Conservation (phyloP, 2,797 vertebrate genomes). For the Diplodus sargus region DNA sequence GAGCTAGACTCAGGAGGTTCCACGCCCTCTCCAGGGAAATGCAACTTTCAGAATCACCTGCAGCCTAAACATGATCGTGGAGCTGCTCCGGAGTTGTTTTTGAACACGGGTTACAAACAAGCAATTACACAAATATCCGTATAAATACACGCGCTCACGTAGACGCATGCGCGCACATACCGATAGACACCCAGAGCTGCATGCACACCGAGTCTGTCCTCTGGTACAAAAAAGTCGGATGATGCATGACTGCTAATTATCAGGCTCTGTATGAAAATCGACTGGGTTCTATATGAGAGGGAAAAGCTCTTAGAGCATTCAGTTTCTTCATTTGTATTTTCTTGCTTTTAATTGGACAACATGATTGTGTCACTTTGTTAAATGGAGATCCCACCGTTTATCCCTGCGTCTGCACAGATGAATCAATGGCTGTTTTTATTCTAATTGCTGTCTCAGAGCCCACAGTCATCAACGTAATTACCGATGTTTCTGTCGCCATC, state of each 20-base stretch:
- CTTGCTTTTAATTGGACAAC: constrained; percentile 75
- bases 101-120: constrained; percentile 76
- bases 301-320: constrained; percentile 57
- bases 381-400: constrained; percentile 70
- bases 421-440: constrained; percentile 78
- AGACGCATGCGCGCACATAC: background rate
- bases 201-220: constrained; percentile 21
- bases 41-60: constrained; percentile 83
- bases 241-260: constrained; percentile 78
- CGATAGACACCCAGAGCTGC: background rate
- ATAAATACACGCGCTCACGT: constrained; percentile 30
- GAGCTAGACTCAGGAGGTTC: constrained; percentile 69
- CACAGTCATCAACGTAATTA: constrained; percentile 74
- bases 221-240: constrained; percentile 56
- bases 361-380: constrained; percentile 80
- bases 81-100: constrained; percentile 73
- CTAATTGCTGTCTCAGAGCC: constrained; percentile 71
- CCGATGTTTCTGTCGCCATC: constrained; percentile 63
- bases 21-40: constrained; percentile 73
- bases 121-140: constrained; percentile 73
- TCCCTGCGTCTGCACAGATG: constrained; percentile 67
- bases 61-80: constrained; percentile 80
- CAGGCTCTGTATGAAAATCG: constrained; percentile 69
- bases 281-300: constrained; percentile 53
- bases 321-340: constrained; percentile 72